A percentile compares a stretch with the other conserved stretches of the same genome.
phyloP scores from a whole-genome alignment of 2,888 invertebrate species.

The Asteroscopus sphinx region DNA sequence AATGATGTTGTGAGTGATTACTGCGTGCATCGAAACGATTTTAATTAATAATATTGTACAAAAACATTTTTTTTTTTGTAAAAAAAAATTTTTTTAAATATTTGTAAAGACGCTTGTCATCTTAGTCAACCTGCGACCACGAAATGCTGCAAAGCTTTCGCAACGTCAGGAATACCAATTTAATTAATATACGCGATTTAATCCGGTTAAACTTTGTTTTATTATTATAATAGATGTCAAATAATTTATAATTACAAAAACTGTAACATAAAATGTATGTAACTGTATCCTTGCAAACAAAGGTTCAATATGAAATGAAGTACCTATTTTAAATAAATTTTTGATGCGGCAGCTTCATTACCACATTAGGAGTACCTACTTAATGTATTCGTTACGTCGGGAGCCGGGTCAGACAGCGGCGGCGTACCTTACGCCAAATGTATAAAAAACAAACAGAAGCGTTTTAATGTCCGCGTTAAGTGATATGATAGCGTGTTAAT shows the following conservation, averaged over 20 bases:
- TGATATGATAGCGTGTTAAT: conserved; percentile 73
- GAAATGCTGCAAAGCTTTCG: too few species aligned
- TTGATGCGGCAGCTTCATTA: conserved; percentile 32
- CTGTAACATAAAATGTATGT: background rate
- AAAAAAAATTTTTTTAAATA: too few species aligned
- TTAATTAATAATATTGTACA: too few species aligned
- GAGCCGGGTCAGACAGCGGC: background rate
- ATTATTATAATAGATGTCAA: too few species aligned
- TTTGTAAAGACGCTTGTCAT: too few species aligned
- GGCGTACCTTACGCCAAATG: conserved; percentile 29
- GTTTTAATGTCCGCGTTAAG: conserved; percentile 58
- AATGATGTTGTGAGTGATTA: too few species aligned
- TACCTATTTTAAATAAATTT: conserved; percentile 12
- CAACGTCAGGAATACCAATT: too few species aligned
- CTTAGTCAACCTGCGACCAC: too few species aligned
- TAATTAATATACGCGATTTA: too few species aligned
- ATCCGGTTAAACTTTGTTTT: too few species aligned
- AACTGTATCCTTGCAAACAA: background rate
- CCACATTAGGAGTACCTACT: conserved; percentile 32
- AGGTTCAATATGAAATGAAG: conserved; percentile 24
- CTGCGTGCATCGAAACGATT: too few species aligned
- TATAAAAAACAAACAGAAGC: conserved; percentile 57
- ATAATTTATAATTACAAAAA: background rate
- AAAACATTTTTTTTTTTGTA: too few species aligned
- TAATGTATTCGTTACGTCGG: conserved; percentile 31